Conservation (phyloP, 2,113 vertebrate genomes). For the Pomatorhinus ruficollis region DNA sequence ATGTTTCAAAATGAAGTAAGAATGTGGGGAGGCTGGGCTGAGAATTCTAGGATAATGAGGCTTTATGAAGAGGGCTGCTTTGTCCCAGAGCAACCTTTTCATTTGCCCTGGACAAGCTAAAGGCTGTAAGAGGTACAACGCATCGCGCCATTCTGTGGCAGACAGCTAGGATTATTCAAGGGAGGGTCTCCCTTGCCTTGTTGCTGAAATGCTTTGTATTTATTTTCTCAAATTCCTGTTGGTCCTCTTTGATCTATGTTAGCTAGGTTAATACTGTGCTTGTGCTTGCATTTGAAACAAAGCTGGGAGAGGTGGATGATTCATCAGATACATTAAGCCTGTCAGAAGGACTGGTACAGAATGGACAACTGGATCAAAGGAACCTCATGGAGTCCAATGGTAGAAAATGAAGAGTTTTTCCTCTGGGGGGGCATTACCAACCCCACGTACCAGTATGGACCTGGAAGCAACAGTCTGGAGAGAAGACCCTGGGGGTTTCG, state of each 20-base stretch:
- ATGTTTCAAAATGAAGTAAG: neutral
- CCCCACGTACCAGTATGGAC: neutral
- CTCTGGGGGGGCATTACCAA: neutral
- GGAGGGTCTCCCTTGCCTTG: neutral
- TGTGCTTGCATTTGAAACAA: neutral
- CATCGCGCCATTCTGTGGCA: neutral
- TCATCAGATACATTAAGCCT: neutral
- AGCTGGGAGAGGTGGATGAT: neutral
- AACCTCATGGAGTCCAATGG: neutral
- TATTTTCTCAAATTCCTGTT: neutral
- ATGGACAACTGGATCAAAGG: neutral
- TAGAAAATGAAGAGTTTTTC: neutral
- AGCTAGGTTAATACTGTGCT: neutral
- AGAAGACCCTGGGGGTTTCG: neutral
- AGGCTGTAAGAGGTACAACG: neutral
- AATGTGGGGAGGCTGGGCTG: neutral
- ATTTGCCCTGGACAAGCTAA: neutral
- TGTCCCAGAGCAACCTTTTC: neutral
- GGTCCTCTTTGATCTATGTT: neutral
- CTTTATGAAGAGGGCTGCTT: neutral
- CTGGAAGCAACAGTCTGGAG: rapidly evolving
- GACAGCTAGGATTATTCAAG: neutral
- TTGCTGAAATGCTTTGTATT: neutral
- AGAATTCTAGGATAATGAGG: neutral
- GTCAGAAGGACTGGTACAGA: neutral